These are phyloP conservation scores for Eudasyphora cyanicolor DNA, from an alignment of 2,888 invertebrate species.

Conservation along the genomic window DNA sequence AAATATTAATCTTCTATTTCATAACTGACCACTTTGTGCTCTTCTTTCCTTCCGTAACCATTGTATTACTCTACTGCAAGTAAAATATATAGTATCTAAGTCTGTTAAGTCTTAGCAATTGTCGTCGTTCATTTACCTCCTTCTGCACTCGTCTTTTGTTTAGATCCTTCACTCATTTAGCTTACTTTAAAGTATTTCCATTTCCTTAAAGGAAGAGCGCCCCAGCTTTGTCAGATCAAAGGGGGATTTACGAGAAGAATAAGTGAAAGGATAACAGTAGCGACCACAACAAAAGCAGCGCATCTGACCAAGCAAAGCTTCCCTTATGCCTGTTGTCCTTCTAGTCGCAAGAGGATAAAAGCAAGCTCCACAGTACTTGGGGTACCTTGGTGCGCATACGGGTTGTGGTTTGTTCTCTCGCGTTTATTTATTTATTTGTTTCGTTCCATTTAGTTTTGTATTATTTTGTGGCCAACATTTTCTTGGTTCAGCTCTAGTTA, in stretches of 20 bases:
- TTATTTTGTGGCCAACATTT: background rate
- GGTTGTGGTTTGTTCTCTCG: background rate
- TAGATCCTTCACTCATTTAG: background rate
- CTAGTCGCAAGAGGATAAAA: too few species aligned
- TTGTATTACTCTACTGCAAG: too few species aligned
- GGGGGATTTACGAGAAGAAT: background rate
- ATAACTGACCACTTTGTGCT: too few species aligned
- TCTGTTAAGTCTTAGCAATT: background rate
- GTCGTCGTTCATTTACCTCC: background rate
- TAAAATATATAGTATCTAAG: background rate
- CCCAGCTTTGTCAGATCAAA: conserved; percentile 2
- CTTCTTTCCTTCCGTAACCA: too few species aligned
- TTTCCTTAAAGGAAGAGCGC: conserved; percentile 12
- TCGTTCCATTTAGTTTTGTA: background rate
- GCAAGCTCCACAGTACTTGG: too few species aligned
- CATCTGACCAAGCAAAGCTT: background rate
- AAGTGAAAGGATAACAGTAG: background rate
- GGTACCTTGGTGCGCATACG: background rate
- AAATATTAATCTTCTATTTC: too few species aligned
- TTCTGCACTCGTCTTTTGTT: too few species aligned
- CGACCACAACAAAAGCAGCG: background rate
- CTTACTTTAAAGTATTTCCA: conserved; percentile 12
- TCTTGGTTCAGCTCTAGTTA: background rate
- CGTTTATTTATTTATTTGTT: background rate
- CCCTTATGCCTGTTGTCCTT: too few species aligned